These are phyloP conservation scores for Metridium senile DNA, from an alignment of 92 coral and sea anemone species.

Conservation along the genomic window DNA sequence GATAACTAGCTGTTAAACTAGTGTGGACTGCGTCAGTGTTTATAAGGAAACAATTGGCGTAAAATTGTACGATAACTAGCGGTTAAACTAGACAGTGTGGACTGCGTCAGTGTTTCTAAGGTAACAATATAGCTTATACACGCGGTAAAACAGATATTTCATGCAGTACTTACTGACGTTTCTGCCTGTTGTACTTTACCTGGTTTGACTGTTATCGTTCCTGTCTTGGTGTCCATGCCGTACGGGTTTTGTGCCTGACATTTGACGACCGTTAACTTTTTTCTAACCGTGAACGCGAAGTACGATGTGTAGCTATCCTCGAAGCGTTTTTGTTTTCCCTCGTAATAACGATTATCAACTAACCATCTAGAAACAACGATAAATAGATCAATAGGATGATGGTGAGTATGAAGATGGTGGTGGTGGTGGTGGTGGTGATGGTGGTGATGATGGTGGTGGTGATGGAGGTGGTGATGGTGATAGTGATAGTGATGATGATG, in stretches of 20 bases:
- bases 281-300: conserved; percentile 40
- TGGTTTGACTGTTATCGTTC: conserved; percentile 1
- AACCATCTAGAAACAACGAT: conserved; percentile 50
- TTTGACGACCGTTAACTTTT: conserved; percentile 53
- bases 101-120: too few species aligned
- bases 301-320: conserved; percentile 32
- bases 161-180: too few species aligned
- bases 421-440: not conserved
- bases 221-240: conserved; percentile 51
- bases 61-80: too few species aligned
- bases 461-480: too few species aligned
- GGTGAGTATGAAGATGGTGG: not conserved
- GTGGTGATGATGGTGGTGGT: not conserved
- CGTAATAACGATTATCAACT: conserved; percentile 28
- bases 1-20: too few species aligned
- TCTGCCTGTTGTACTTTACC: too few species aligned
- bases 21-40: too few species aligned
- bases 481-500: too few species aligned
- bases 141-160: too few species aligned
- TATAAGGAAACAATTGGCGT: too few species aligned
- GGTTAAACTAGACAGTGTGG: too few species aligned
- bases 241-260: conserved; percentile 75
- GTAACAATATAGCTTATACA: too few species aligned
- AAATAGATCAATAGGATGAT: not conserved
- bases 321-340: conserved; percentile 24